These are phyloP conservation scores for Clepsis dumicolana DNA, from an alignment of 2,888 invertebrate genomes.

Conservation along the genomic window DNA sequence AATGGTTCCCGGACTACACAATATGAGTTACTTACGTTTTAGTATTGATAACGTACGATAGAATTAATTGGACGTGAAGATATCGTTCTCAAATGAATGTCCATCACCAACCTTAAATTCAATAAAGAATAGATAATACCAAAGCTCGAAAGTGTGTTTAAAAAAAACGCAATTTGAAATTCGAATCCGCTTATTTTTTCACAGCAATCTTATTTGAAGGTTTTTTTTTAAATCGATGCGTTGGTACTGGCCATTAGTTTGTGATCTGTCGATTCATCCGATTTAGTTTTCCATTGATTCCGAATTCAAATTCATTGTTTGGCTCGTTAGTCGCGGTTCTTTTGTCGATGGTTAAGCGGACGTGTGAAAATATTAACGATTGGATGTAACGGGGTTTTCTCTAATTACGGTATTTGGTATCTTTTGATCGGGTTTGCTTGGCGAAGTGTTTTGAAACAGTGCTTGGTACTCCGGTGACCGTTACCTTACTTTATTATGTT, in stretches of 20 bases:
- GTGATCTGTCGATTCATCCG: conserved; percentile 77
- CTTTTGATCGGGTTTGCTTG: conserved; percentile 34
- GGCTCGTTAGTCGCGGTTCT: conserved; percentile 68
- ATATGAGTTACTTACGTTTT: conserved; percentile 52
- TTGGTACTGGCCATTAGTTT: conserved; percentile 57
- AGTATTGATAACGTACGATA: conserved; percentile 47
- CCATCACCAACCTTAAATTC: conserved; percentile 19
- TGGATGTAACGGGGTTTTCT: conserved; percentile 40
- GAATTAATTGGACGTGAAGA: conserved; percentile 59
- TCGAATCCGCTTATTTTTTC: conserved; percentile 57
- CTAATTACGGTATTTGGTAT: conserved; percentile 42
- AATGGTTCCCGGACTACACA: conserved; percentile 55
- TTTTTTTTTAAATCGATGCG: conserved; percentile 66
- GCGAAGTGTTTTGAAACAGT: background rate
- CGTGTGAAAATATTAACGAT: conserved; percentile 67
- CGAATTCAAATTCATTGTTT: conserved; percentile 71
- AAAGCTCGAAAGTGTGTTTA: conserved; percentile 16
- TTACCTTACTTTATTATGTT: background rate
- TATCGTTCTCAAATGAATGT: conserved; percentile 45
- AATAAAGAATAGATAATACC: conserved; percentile 18
- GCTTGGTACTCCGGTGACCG: background rate
- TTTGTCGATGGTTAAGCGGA: conserved; percentile 67
- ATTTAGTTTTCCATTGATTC: conserved; percentile 77
- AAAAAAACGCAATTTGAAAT: conserved; percentile 44
- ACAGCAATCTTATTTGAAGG: conserved; percentile 67